Conservation (phyloP, 2,888 invertebrate species). For the Drosophila limbata region DNA sequence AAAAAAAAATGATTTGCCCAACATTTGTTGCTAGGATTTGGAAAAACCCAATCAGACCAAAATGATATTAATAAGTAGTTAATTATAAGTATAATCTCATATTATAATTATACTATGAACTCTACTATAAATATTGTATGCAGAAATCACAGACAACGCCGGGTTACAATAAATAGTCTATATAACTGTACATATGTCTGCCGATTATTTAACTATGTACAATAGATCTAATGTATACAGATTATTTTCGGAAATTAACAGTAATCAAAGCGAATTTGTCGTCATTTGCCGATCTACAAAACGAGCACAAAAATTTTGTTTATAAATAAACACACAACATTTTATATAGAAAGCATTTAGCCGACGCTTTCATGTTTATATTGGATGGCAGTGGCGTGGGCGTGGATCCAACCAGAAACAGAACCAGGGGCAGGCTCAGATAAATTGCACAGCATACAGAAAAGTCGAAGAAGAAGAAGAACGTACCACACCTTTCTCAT, state of each 20-base stretch:
- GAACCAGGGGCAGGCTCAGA: slow-evolving; percentile 30
- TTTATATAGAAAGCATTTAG: slow-evolving; percentile 41
- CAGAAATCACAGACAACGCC: not conserved
- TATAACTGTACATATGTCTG: not conserved
- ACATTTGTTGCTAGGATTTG: no score
- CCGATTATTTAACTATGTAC: not conserved
- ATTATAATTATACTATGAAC: no score
- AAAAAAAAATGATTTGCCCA: no score
- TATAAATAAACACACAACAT: slow-evolving; percentile 55
- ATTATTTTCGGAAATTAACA: slow-evolving; percentile 48
- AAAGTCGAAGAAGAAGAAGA: slow-evolving; percentile 11
- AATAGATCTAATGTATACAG: slow-evolving; percentile 6
- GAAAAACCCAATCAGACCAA: no score
- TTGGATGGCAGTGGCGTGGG: slow-evolving; percentile 57
- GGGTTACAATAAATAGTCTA: not conserved
- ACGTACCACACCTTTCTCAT: slow-evolving; percentile 49
- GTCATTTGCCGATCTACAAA: slow-evolving; percentile 50
- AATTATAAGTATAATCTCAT: no score
- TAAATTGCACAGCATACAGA: slow-evolving; percentile 27
- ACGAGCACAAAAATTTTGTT: slow-evolving; percentile 44
- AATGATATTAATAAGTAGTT: no score
- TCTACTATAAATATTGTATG: not conserved
- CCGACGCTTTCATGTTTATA: slow-evolving; percentile 29
- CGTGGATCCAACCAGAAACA: slow-evolving; percentile 39
- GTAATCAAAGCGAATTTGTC: slow-evolving; percentile 59